phyloP scores from a whole-genome alignment of 2,888 invertebrate species.

The Lamproptera curius region DNA sequence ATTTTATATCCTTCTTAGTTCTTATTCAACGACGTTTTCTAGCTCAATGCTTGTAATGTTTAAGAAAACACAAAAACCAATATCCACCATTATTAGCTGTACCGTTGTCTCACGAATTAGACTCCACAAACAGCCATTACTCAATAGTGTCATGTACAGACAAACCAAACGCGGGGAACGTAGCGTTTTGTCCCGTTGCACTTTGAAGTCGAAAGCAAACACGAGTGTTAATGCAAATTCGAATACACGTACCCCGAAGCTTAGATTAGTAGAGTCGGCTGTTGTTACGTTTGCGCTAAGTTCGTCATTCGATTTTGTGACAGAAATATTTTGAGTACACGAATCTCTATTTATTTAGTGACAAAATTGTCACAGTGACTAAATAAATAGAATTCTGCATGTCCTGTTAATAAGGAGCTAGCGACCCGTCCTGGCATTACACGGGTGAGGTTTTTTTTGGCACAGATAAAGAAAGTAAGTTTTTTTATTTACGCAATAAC shows the following conservation, averaged over 20 bases:
- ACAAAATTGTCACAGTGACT: background rate
- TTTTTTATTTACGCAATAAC: too few relatives aligned
- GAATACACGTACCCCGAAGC: background rate
- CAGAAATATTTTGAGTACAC: background rate
- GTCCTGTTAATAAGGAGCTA: too few relatives aligned
- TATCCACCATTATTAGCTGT: background rate
- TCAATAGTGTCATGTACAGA: background rate
- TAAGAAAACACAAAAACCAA: background rate
- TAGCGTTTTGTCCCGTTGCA: background rate
- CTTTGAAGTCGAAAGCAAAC: background rate
- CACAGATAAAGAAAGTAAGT: too few relatives aligned
- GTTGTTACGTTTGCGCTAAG: too few relatives aligned
- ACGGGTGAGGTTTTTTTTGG: too few relatives aligned
- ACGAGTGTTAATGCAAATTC: background rate
- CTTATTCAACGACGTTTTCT: too few relatives aligned
- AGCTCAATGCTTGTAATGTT: background rate
- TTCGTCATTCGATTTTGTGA: background rate
- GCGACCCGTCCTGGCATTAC: too few relatives aligned
- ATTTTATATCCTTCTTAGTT: too few relatives aligned
- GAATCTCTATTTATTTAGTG: background rate
- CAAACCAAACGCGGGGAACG: background rate
- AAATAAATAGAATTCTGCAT: background rate
- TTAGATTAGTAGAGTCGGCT: background rate
- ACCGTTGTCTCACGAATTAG: conserved; percentile 5
- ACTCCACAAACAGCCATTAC: conserved; percentile 9